These are phyloP conservation scores for Syrista parreyssii DNA, from an alignment of 2,888 invertebrate species.

Conservation along the genomic window DNA sequence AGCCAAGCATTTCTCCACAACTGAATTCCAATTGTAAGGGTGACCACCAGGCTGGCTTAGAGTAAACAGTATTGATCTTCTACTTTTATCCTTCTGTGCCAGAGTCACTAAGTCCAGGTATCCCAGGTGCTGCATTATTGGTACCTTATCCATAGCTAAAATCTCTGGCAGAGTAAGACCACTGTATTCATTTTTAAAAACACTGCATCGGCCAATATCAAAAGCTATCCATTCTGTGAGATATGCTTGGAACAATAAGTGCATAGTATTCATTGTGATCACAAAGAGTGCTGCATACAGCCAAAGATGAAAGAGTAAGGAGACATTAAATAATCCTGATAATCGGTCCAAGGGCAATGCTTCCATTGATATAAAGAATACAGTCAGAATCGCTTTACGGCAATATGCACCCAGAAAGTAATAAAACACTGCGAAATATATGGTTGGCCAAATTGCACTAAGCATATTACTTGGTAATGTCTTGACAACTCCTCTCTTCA, in stretches of 20 bases:
- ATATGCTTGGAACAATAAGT: slow-evolving; percentile 76
- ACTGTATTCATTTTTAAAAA: slow-evolving; percentile 48
- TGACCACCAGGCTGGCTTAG: slow-evolving; percentile 87
- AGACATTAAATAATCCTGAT: slow-evolving; percentile 66
- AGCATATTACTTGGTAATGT: slow-evolving; percentile 72
- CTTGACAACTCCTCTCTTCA: slow-evolving; percentile 71
- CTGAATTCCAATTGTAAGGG: slow-evolving; percentile 86
- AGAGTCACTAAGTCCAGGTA: slow-evolving; percentile 79
- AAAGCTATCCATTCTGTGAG: slow-evolving; percentile 79
- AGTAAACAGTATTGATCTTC: slow-evolving; percentile 77
- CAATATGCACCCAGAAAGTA: slow-evolving; percentile 72
- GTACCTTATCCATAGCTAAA: slow-evolving; percentile 71
- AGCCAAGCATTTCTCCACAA: slow-evolving; percentile 74
- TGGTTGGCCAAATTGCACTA: slow-evolving; percentile 73
- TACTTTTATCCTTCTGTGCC: slow-evolving; percentile 71
- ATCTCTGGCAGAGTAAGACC: slow-evolving; percentile 72
- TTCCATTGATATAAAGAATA: slow-evolving; percentile 70
- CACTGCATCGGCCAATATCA: slow-evolving; percentile 68
- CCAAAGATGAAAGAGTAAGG: slow-evolving; percentile 76
- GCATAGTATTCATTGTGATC: slow-evolving; percentile 78
- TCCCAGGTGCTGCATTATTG: slow-evolving; percentile 80
- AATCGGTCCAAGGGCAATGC: slow-evolving; percentile 69
- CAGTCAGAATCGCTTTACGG: slow-evolving; percentile 67
- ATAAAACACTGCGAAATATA: slow-evolving; percentile 74
- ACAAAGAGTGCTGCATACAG: slow-evolving; percentile 77